These are phyloP conservation scores for Gobio occitaniae DNA, from an alignment of 2,797 vertebrate species.

Conservation along the genomic window DNA sequence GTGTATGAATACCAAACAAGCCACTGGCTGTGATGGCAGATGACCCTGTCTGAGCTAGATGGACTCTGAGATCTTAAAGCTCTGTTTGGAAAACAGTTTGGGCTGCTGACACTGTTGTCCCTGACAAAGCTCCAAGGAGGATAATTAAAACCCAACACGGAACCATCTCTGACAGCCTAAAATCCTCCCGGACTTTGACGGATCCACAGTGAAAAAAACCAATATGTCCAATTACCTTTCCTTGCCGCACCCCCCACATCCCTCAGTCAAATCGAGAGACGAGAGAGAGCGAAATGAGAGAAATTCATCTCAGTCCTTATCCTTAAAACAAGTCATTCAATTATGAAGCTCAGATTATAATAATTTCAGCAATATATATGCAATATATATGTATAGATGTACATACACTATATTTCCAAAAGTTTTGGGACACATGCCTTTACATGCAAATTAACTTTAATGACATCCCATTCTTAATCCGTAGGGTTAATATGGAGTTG, in stretches of 20 bases:
- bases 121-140: constrained; percentile 63
- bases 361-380: too few species aligned
- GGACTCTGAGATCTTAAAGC: constrained; percentile 58
- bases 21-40: constrained; percentile 49
- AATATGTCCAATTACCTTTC: constrained; percentile 66
- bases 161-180: constrained; percentile 62
- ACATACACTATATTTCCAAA: too few species aligned
- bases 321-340: constrained; percentile 29
- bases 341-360: constrained; percentile 21
- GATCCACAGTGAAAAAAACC: constrained; percentile 58
- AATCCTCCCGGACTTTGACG: constrained; percentile 65
- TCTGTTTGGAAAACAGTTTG: constrained; percentile 63
- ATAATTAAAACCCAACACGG: constrained; percentile 66
- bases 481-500: too few species aligned
- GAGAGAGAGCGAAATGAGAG: constrained; percentile 63
- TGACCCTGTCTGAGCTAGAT: constrained; percentile 59
- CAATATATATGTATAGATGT: background rate
- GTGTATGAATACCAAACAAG: constrained; percentile 55
- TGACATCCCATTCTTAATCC: too few species aligned
- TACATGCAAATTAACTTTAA: too few species aligned
- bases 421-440: too few species aligned
- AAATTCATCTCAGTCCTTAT: constrained; percentile 28
- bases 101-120: constrained; percentile 59
- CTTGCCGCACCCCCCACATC: constrained; percentile 44
- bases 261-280: constrained; percentile 48